A percentile compares a stretch with the other conserved stretches of the same genome.
phyloP scores from a whole-genome alignment of 2,113 vertebrate genomes.

The Ranitomeya variabilis region DNA sequence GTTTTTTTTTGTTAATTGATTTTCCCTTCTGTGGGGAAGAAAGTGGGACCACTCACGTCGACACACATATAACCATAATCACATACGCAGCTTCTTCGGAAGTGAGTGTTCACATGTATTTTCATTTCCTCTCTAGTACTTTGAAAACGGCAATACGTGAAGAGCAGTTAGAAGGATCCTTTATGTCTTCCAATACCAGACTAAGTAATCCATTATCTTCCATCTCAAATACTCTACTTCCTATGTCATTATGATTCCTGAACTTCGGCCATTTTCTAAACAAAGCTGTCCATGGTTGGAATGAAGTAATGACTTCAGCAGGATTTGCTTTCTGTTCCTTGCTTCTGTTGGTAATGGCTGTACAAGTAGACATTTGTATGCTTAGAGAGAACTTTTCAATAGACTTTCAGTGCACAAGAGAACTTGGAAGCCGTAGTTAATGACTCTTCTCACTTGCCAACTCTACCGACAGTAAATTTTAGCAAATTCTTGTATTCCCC shows the following conservation, averaged over 20 bases:
- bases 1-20: not conserved
- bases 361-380: not conserved
- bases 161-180: not conserved
- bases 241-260: constrained; percentile 13
- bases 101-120: not conserved
- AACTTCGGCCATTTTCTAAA: not conserved
- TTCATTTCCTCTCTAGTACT: not conserved
- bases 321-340: not conserved
- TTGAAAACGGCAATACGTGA: not conserved
- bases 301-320: constrained; percentile 12
- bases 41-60: not conserved
- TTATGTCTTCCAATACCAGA: not conserved
- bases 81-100: not conserved
- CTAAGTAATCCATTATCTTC: not conserved
- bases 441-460: no score
- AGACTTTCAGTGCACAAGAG: not conserved
- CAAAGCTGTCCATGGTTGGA: not conserved
- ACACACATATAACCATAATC: not conserved
- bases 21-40: not conserved
- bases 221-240: not conserved
- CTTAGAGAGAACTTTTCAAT: not conserved
- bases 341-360: not conserved
- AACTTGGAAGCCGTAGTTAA: not conserved
- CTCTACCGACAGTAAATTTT: no score
- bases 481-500: not conserved